Base-by-base conservation (phyloP, 2,797 vertebrate species). In the Crotalus adamanteus region DNA sequence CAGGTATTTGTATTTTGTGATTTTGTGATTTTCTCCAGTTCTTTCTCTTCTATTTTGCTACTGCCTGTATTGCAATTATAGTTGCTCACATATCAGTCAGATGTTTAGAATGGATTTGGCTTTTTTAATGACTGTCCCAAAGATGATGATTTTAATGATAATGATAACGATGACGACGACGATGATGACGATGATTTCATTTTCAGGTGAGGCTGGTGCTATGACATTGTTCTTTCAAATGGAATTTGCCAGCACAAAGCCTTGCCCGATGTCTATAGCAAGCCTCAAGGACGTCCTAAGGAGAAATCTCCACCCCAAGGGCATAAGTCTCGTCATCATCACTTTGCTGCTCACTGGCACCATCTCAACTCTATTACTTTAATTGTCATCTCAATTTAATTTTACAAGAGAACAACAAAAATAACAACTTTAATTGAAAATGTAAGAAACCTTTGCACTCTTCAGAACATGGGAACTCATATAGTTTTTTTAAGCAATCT, bases 241-340 rank as follows among this genome's bases (percentile, higher is more conserved):
- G 96, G 93, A 97, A 96, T 95, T 97, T 96, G 94, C 87, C 95
- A 94, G 91, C 86, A 31, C 88, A 56, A 96, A 95, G 93, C 94
- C 90, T 94, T 42, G 42, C 87, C 91, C 94, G 94, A 92, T 94
- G 94, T 93, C 92, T 97, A 96, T 42, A 91, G 94, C 91, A 95
- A 96, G 91, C 89, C 87, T 93, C 95, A 86, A 91, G 93, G 93
- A 93, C 96, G 96, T 97, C 94, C 95, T 92, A 93, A 95, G 95
- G 60, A 91, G 95, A 94, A 92, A 89, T 86, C 93, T 97, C 65
- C 90, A 95, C 89, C 86, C 94, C 78, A 42, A 90, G 31, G 73
- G 3, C 11, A n/a, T 1, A 4, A 90, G 13, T 5, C 14, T 88
- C 92, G 14, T 93, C 91, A 28, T 13, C 1, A 53, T 16, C 47